Evolutionary conservation across 1,140 invertebrate species (phyloP).

Genomic region (Micrasema minimum): DNA sequence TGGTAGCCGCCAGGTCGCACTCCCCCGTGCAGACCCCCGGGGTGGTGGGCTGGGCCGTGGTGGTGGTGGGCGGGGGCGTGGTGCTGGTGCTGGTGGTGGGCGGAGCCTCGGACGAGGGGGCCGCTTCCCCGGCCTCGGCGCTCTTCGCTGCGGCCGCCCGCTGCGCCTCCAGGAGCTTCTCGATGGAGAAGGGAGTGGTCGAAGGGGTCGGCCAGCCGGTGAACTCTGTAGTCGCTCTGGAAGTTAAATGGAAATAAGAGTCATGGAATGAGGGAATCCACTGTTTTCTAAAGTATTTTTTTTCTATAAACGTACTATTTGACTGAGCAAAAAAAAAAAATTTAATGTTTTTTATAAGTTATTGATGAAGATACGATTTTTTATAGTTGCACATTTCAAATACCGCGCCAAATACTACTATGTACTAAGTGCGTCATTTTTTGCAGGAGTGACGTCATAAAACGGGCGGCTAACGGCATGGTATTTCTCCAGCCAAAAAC

Average conservation of each 20-base stretch:
- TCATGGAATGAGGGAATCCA: no score
- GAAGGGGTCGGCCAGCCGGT: conserved; percentile 88
- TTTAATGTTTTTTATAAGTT: no score
- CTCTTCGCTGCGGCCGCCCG: conserved; percentile 70
- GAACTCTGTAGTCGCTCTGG: conserved; percentile 85
- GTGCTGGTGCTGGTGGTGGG: conserved; percentile 73
- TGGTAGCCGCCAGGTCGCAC: conserved; percentile 85
- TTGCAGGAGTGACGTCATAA: no score
- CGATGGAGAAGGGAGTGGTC: conserved; percentile 85
- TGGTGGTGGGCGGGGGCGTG: conserved; percentile 80
- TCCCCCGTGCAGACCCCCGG: conserved; percentile 82
- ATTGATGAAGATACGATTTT: no score
- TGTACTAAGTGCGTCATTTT: no score
- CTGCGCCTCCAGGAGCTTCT: conserved; percentile 80
- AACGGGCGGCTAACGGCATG: no score
- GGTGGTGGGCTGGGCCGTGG: conserved; percentile 78
- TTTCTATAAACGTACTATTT: no score
- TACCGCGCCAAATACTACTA: no score
- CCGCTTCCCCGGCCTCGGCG: conserved; percentile 55
- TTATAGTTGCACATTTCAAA: no score
- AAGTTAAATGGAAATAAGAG: conserved; percentile 31
- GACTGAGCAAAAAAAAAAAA: no score
- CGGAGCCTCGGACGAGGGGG: conserved; percentile 63
- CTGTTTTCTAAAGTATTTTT: no score
- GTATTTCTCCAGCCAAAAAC: no score